Evolutionary conservation across 2,113 vertebrate species (phyloP).

Genomic region (cat (Felis catus)): F.catus_Fca126_mat1.0 CM031423.1:56329001-56329500

Average conservation of each 20-base stretch:
- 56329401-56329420: neutral
- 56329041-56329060: neutral
- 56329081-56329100: neutral
- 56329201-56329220: neutral
- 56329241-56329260: slow-evolving; percentile 21
- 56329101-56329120: neutral
- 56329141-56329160: neutral
- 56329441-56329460: slow-evolving; percentile 17
- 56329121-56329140: no score
- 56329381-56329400: neutral
- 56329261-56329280: neutral
- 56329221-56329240: slow-evolving; percentile 6
- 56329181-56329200: slow-evolving; percentile 35
- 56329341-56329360: slow-evolving; percentile 44
- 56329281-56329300: slow-evolving; percentile 14
- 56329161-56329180: neutral
- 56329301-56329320: neutral
- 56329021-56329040: neutral
- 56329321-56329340: slow-evolving; percentile 27
- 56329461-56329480: neutral
- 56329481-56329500: neutral
- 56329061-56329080: neutral
- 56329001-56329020: neutral
- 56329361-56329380: neutral
- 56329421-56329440: slow-evolving; percentile 9